A percentile compares a stretch with the other conserved stretches of the same genome.
Evolutionary conservation across 2,888 invertebrate species (phyloP).

Genomic region (Gortyna flavago): DNA sequence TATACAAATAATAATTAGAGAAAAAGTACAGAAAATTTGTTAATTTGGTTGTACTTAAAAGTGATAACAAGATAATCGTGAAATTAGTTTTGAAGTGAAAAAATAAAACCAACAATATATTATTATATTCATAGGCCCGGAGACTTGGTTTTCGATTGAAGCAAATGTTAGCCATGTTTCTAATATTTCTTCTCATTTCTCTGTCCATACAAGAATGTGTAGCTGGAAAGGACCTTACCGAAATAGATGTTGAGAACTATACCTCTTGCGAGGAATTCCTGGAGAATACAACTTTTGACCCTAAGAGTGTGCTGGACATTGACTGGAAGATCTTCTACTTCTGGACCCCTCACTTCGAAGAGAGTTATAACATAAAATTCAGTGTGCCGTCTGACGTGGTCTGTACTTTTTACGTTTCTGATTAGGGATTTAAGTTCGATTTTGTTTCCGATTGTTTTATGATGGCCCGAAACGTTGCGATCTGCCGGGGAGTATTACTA

Average conservation of each 20-base stretch:
- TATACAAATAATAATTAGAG: not conserved
- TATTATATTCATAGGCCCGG: not conserved
- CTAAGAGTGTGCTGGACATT: conserved; percentile 69
- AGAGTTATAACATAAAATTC: conserved; percentile 74
- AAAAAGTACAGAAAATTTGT: too few species aligned
- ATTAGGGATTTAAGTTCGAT: not conserved
- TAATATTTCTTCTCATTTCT: conserved; percentile 8
- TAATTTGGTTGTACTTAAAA: not conserved
- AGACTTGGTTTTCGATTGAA: not conserved
- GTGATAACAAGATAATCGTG: not conserved
- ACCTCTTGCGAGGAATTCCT: conserved; percentile 79
- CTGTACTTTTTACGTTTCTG: conserved; percentile 44
- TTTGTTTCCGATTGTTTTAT: not conserved
- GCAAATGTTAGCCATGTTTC: conserved; percentile 1
- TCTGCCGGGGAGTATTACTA: not conserved
- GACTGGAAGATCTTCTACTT: conserved; percentile 82
- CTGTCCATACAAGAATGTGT: conserved; percentile 3
- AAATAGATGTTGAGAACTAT: conserved; percentile 66
- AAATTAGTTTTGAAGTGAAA: not conserved
- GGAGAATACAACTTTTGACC: conserved; percentile 70
- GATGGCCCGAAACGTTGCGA: too few species aligned
- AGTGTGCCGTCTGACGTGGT: conserved; percentile 72
- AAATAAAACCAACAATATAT: not conserved
- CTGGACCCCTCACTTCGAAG: conserved; percentile 73
- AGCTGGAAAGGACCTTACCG: not conserved